Base-by-base conservation (phyloP, 2,888 invertebrate species). In the Anthophora plumipes region DNA sequence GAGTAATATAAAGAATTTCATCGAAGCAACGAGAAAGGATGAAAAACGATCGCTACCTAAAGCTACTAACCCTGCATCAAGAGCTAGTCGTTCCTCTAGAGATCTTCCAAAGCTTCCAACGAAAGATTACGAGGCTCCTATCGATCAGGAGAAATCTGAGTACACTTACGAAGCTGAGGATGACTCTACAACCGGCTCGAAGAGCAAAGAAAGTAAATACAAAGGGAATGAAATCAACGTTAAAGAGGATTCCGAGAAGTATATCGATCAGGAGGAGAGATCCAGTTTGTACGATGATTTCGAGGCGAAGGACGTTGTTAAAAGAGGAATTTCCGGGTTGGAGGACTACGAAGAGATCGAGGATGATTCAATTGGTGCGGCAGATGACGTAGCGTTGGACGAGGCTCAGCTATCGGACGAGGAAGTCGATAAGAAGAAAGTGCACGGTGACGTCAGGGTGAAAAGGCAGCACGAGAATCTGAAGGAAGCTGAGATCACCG, bases 321-420 rank as follows among this genome's bases (percentile, higher is more conserved):
- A 86, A 48, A 66, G 88, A 50, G 82, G 82, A 41, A 69, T 79
- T 8, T 55, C 74, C 22, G 63, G 80, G 12, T 73, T 87, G 0
- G 84, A 85, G 50, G 88, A 88, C 41, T 86, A 88, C 64, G 89
- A 89, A 39, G 89, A 89, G 46, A 22, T 74, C 31, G 75, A 80
- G 7, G 84, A 80, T 0, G 74, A 83, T 0, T 25, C 48, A 0
- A 5, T 46, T 0, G 77, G 17, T 1, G 17, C 48, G 0, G 61
- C 46, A 0, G 77, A 80, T 0, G 83, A 85, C 1, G 1, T 37
- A 0, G 60, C 76, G 0, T 8, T 75, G 6, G 59, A 74, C 0
- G 78, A 81, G 2, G 71, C 12, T 0, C 41, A 70, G 0, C 9
- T 11, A 5, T 31, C 31, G 4, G 55, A 66, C n/a, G 77, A 77